Evolutionary conservation across 2,797 vertebrate species (phyloP).

Genomic region (Apogon talboti): DNA sequence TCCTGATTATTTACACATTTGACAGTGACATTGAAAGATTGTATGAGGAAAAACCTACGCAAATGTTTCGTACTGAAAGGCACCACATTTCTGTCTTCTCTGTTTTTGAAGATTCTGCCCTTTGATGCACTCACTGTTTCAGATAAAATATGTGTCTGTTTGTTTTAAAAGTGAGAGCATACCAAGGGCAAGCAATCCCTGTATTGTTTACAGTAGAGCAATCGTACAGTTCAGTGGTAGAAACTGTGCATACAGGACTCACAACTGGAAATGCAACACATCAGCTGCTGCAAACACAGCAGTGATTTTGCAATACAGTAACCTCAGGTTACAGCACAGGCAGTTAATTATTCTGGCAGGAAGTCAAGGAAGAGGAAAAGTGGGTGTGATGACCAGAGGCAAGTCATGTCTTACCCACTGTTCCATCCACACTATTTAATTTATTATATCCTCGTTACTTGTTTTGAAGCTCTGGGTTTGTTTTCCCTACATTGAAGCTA

Average conservation of each 20-base stretch:
- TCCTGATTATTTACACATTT: constrained; percentile 3
- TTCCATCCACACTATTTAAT: constrained; percentile 44
- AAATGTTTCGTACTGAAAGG: not conserved
- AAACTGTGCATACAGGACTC: constrained; percentile 1
- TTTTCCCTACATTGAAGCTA: not conserved
- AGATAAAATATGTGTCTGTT: not conserved
- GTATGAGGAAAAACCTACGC: not conserved
- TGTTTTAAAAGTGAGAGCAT: constrained; percentile 9
- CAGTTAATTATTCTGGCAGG: not conserved
- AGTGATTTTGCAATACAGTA: constrained; percentile 9
- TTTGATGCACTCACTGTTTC: constrained; percentile 7
- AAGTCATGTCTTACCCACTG: constrained; percentile 26
- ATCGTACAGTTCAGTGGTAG: not conserved
- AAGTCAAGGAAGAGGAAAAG: not conserved
- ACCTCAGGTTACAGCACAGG: not conserved
- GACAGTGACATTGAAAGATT: not conserved
- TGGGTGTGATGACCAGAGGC: not conserved
- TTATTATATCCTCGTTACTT: constrained; percentile 35
- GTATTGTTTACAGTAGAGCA: constrained; percentile 13
- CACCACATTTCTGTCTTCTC: constrained; percentile 6
- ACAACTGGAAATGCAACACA: constrained; percentile 17
- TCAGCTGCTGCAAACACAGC: constrained; percentile 1
- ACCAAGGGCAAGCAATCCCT: constrained; percentile 3
- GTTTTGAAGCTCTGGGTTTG: constrained; percentile 7
- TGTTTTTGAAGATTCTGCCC: not conserved